Evolutionary conservation across 2,797 vertebrate genomes (phyloP), one percentile per base, ranked within the genome.

Genomic region (Gila robusta): DNA sequence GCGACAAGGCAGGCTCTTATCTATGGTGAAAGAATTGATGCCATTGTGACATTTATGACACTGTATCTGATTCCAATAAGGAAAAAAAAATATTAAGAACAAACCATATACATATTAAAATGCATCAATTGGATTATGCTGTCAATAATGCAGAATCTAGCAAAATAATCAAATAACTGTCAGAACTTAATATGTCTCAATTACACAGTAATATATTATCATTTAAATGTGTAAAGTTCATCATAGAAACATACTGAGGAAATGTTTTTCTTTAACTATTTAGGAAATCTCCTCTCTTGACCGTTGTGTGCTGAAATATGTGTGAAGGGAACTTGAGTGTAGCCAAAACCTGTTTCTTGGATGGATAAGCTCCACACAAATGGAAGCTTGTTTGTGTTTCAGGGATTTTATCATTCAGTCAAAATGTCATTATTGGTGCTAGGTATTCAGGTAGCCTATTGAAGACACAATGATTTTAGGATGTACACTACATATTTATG

Each of bases 1-100:
- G 87, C 79, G 89, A 90, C 89, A 92, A 92, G 90, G 81, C 86
- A 83, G 82, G 92, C 92, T 93, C 89, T 89, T 90, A 91, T 92
- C 90, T 89, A 85, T 91, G 82, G 41, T 86, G 88, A 87, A 90
- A 89, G 88, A 89, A 87, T 70, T 87, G 79, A 87, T 90, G 87
- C 76, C 78, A 62, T 91, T 91, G 86, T 89, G 87, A 86, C 77
- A 89, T 93, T 90, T 88, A 83, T 90, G 82, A 91, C 70, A 64
- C 28, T 39, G 19, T 82, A 89, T 90, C 90, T 86, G 76, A 89
- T 89, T 87, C 91, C 90, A 91, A 84, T 79, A 49, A 86, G 84
- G 87, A 35, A 87, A 89, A 90, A 90, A 6, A 88, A 89, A 74
- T 59, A 62, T 79, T 11, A 19, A 11, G 49, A 37, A 56, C 1